Evolutionary conservation across 2,113 vertebrate genomes (phyloP), one percentile per base, ranked within the genome.

Genomic region (Ptilorrhoa leucosticta): DNA sequence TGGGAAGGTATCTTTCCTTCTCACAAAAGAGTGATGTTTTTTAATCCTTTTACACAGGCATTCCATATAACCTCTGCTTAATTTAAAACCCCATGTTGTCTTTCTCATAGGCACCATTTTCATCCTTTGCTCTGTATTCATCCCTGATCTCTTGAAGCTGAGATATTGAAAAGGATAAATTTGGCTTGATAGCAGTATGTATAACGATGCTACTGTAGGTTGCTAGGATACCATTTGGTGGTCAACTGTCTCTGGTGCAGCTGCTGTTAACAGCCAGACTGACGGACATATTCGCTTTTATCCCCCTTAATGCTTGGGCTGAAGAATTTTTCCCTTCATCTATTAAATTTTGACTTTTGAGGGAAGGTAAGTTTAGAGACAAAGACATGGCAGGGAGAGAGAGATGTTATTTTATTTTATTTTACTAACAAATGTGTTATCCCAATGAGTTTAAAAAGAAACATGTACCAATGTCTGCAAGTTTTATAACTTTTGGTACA

Each of bases 201-300:
- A 64, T 94, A 94, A 95, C 1, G 85, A 90, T 94, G 72, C 84
- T 86, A 51, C 77, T 85, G 44, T 75, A 39, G 72, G 96, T 97
- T 97, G 94, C 97, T 97, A 97, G 96, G 96, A 97, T 95, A 96
- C 96, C 85, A 42, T 95, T 97, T 95, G 92, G 87, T 91, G 83
- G 81, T 93, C 94, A 96, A 80, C 95, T 92, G 61, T 90, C 47
- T 97, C 76, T 68, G 73, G 65, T 78, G 83, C 65, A 87, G 61
- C 85, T 14, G 65, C 73, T 90, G 89, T 93, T 90, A 75, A 77
- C 86, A 72, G 71, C 81, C 80, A 94, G 79, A 60, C 84, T 88
- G 40, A 90, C 6, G 50, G 83, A 93, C 94, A 88, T 81, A 89
- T 94, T 89, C 91, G 70, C 60, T 94, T 94, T 96, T 93, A 93